Percentiles rank a stretch among this genome's conserved stretches.
These are phyloP conservation scores for Macrosiphum euphorbiae DNA, from an alignment of 2,888 invertebrate species.

Conservation along the genomic window DNA sequence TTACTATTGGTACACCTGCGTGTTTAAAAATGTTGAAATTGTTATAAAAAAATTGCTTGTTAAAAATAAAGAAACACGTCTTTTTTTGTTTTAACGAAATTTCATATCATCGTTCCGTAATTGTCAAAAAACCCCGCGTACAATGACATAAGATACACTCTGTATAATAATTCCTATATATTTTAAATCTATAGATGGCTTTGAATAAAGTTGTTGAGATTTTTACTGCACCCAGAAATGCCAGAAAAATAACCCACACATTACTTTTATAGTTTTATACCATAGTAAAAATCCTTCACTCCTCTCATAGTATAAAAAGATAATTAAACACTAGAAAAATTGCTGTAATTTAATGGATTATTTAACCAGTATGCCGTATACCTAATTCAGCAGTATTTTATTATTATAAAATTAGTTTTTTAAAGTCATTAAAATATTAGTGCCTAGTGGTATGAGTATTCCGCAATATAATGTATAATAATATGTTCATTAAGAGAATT, in stretches of 20 bases:
- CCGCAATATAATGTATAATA: background rate
- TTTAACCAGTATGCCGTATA: background rate
- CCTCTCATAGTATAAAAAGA: background rate
- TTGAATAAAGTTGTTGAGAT: background rate
- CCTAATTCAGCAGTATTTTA: background rate
- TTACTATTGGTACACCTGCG: too few relatives aligned
- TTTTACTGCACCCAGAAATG: background rate
- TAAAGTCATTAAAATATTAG: background rate
- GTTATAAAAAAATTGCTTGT: too few relatives aligned
- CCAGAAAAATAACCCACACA: background rate
- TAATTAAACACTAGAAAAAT: background rate
- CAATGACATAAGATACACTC: too few relatives aligned
- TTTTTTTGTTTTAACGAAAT: too few relatives aligned
- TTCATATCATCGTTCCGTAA: too few relatives aligned
- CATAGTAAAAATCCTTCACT: background rate
- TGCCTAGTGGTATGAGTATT: background rate
- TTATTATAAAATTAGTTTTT: background rate
- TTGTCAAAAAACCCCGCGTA: too few relatives aligned
- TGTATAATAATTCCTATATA: too few relatives aligned
- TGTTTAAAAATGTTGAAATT: too few relatives aligned
- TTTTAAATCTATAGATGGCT: background rate
- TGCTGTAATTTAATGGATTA: background rate
- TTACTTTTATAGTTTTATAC: background rate
- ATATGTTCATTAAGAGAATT: background rate
- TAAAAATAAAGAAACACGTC: too few relatives aligned